Base-by-base conservation (phyloP, 1,140 invertebrate genomes). In the Zaprionus gabonicus region DNA sequence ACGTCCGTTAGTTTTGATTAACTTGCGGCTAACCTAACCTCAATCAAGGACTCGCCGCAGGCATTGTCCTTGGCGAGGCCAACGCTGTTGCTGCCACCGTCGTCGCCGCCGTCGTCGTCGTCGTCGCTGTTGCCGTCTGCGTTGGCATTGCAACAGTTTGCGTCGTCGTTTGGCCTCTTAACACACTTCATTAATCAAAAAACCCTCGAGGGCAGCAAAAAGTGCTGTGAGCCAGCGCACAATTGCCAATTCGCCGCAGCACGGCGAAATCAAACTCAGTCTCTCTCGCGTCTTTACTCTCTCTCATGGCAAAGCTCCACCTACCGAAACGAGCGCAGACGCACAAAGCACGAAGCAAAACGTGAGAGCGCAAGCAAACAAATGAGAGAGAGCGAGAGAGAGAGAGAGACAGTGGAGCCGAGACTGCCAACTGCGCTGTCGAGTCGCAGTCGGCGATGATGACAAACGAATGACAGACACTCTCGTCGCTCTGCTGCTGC, bases 151-250 rank as follows among this genome's bases (percentile, higher is more conserved):
- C 74, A 76, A 76, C 74, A 76, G 69, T 76, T 76, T 76, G 70
- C 65, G 55, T 60, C 72, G 62, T 76, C 76, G 75, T 76, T 87
- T 92, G 91, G 81, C 91, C 87, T 92, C 91, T 92, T 92, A 92
- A 92, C 91, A 92, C 91, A 92, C 82, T 92, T 92, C 91, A 92
- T 92, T 92, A 92, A 92, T 91, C 86, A 91, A 87, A 84, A 81
- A 75, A 58, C 60, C 57, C 58, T 36, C 57, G 58, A 36, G 69
- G 56, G 41, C 78, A 74, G 55, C 74, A 67, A 80, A 71, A 66
- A 78, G 46, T 69, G 76, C 79, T 71, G 60, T 57, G 58, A 81
- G 60, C 51, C 55, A 53, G 41, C 17, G 13, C 57, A 31, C 36
- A 53, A 62, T 64, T 63, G 34, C 55, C 20, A 78, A 75, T 84